These are phyloP conservation scores for Stenodema calcarata DNA, from an alignment of 2,888 invertebrate genomes.

Conservation along the genomic window DNA sequence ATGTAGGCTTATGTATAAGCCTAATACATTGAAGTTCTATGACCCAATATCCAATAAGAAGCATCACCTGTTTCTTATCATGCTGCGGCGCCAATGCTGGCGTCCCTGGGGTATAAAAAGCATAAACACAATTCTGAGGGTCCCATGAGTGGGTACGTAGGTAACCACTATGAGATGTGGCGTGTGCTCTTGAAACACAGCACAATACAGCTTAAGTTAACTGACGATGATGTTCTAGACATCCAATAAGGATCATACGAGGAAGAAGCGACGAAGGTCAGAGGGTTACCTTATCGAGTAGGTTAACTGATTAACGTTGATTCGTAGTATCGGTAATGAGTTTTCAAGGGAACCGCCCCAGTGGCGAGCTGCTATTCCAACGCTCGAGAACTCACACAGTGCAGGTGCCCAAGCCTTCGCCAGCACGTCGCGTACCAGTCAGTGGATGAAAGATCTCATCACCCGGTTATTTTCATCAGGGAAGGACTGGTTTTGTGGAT, in stretches of 20 bases:
- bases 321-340: slow-evolving; percentile 20
- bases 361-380: not conserved
- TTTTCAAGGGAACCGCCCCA: not conserved
- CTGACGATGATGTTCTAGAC: not conserved
- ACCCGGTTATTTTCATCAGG: not conserved
- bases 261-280: not conserved
- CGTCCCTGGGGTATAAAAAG: too few relatives aligned
- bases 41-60: too few relatives aligned
- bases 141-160: too few relatives aligned
- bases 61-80: too few relatives aligned
- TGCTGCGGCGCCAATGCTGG: too few relatives aligned
- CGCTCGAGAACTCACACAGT: not conserved
- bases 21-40: too few relatives aligned
- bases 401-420: not conserved
- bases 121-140: too few relatives aligned
- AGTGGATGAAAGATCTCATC: not conserved
- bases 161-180: too few relatives aligned
- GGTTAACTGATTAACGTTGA: slow-evolving; percentile 23
- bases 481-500: not conserved
- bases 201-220: too few relatives aligned
- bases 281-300: slow-evolving; percentile 7
- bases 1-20: too few relatives aligned
- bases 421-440: not conserved
- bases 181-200: too few relatives aligned
- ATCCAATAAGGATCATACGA: not conserved